Percentiles rank a stretch among this genome's conserved stretches.
These are phyloP conservation scores for Coccyzus lansbergi DNA, from an alignment of 2,797 vertebrate genomes.

Conservation along the genomic window DNA sequence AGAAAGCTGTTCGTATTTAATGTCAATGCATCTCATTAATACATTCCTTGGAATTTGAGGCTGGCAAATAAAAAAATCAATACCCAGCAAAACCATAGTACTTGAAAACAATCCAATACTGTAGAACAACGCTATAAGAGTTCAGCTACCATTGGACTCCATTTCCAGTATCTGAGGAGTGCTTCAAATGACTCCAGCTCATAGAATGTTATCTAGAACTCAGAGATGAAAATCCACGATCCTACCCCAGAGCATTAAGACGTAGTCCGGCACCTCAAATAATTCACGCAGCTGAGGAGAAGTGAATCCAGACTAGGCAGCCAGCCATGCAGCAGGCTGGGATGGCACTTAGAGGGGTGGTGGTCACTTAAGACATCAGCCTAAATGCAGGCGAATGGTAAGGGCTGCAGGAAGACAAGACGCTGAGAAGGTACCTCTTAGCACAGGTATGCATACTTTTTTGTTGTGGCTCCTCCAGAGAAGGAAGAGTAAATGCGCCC, in stretches of 20 bases:
- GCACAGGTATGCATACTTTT: accelerated
- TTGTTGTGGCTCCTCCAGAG: background rate
- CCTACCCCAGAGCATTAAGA: background rate
- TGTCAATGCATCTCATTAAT: no score
- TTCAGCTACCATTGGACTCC: background rate
- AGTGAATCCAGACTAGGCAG: background rate
- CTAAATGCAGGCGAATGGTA: background rate
- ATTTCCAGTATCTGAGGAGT: background rate
- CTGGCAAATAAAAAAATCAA: background rate
- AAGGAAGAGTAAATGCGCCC: background rate
- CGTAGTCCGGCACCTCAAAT: background rate
- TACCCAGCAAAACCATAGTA: background rate
- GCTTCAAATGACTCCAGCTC: background rate
- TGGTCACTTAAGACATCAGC: background rate
- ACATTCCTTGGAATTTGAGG: background rate
- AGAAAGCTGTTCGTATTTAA: accelerated
- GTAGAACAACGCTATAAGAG: background rate
- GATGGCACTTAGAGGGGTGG: accelerated
- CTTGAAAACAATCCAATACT: accelerated
- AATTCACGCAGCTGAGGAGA: background rate
- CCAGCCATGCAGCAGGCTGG: background rate
- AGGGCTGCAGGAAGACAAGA: background rate
- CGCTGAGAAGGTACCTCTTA: background rate
- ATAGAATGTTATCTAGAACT: accelerated
- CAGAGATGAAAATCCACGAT: accelerated